These are phyloP conservation scores for Drosophila sproati DNA, from an alignment of 1,140 invertebrate genomes.

Conservation along the genomic window DNA sequence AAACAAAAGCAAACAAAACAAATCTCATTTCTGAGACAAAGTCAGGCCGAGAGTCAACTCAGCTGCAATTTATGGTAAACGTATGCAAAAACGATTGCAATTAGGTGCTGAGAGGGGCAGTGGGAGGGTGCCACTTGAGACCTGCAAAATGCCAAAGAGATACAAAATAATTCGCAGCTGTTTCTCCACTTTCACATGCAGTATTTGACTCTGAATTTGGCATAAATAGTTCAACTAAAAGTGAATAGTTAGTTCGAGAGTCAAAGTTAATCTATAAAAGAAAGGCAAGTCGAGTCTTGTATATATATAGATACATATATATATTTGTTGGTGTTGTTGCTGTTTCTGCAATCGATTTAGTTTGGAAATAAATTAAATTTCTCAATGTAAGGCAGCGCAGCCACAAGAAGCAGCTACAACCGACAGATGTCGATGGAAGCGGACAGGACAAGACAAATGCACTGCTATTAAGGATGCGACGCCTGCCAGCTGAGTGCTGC, in stretches of 20 bases:
- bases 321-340: slow-evolving; percentile 23
- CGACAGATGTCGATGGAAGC: slow-evolving; percentile 24
- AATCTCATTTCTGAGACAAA: slow-evolving; percentile 19
- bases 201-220: slow-evolving; percentile 3
- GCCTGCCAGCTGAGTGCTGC: slow-evolving; percentile 13
- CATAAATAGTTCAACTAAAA: not conserved
- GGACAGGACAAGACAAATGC: slow-evolving; percentile 64
- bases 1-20: slow-evolving; percentile 16
- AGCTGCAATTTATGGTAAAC: slow-evolving; percentile 45
- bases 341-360: slow-evolving; percentile 70
- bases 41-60: slow-evolving; percentile 18
- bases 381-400: not conserved
- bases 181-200: slow-evolving; percentile 24
- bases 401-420: not conserved
- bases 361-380: slow-evolving; percentile 78
- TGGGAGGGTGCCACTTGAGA: slow-evolving; percentile 26
- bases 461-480: slow-evolving; percentile 48
- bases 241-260: not conserved
- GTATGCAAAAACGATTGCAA: slow-evolving; percentile 42
- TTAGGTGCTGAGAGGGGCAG: slow-evolving; percentile 2
- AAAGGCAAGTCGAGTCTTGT: slow-evolving; percentile 29
- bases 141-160: slow-evolving; percentile 21
- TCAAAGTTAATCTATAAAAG: slow-evolving; percentile 48
- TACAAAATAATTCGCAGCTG: slow-evolving; percentile 31
- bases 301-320: not conserved